These are phyloP conservation scores for Danio albolineatus DNA, from an alignment of 2,797 vertebrate species.

Conservation along the genomic window DNA sequence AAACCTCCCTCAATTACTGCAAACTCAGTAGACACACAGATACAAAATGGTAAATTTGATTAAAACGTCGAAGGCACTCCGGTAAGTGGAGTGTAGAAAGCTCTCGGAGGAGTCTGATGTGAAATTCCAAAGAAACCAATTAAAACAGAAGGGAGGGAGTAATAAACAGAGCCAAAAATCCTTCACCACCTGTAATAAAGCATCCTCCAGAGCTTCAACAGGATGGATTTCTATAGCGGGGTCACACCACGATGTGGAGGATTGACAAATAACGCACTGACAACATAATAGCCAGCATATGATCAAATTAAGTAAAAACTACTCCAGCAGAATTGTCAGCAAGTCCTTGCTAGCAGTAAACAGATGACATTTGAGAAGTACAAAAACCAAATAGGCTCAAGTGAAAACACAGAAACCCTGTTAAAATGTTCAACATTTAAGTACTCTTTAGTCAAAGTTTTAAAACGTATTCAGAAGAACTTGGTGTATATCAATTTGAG, in stretches of 20 bases:
- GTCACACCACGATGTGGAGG: background rate
- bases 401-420: no score
- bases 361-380: no score
- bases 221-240: slow-evolving; percentile 20
- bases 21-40: slow-evolving; percentile 2
- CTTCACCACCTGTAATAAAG: slow-evolving; percentile 59
- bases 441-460: no score
- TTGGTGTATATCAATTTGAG: no score
- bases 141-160: slow-evolving; percentile 52
- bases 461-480: no score
- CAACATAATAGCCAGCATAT: slow-evolving; percentile 25
- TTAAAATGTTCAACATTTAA: no score
- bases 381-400: no score
- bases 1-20: background rate
- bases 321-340: background rate
- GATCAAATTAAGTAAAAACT: background rate
- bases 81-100: slow-evolving; percentile 25
- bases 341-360: background rate
- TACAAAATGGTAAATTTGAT: slow-evolving; percentile 32
- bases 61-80: slow-evolving; percentile 18
- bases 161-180: slow-evolving; percentile 46
- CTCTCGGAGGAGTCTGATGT: slow-evolving; percentile 51
- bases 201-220: slow-evolving; percentile 41
- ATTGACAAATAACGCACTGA: slow-evolving; percentile 28
- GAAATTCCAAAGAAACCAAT: slow-evolving; percentile 63